Base-by-base conservation (phyloP, 1,140 invertebrate genomes). In the Akabosia matsudoensis region DNA sequence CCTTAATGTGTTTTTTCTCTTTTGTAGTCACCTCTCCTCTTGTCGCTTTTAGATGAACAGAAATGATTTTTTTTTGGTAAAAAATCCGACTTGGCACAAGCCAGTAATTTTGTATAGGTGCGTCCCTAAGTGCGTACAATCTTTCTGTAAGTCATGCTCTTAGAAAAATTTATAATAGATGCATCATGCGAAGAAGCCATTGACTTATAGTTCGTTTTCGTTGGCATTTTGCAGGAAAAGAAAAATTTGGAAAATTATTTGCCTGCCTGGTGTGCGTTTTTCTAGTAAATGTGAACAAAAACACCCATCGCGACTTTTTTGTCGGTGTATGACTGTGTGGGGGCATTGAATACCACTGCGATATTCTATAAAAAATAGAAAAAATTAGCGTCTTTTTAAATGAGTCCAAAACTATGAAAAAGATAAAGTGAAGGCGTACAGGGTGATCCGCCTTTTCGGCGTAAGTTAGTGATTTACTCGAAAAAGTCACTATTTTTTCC, bases 381-480 rank as follows among this genome's bases (percentile, higher is more conserved):
- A 56, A 56, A 56, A 56, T 56, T 56, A 56, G 54, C 54, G 54
- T 56, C 54, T 56, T 56, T 56, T 56, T 56, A 56, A 56, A 56
- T 56, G 54, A 56, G 54, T 56, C 54, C 54, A 56, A 56, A 56
- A 56, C 54, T 56, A 56, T 56, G 54, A 22, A 56, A 56, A 56
- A 56, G 54, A 56, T 56, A 56, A 56, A 56, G 54, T 56, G 54
- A 56, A 56, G 54, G 54, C 54, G 54, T 56, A 22, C 13, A 56
- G 14, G 3, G 54, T 56, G 54, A 56, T 56, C 54, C 54, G 54
- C 54, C 54, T 56, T 56, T 56, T 56, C 54, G 54, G 14, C 54
- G 54, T 56, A 56, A 56, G 54, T 56, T 56, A 22, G 54, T 56
- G 54, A 56, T 56, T 56, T 56, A 56, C 54, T 56, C 54, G 54